Conservation (phyloP, 35 echinoderm and acorn worm genomes). For the Hemicentrotus pulcherrimus region DNA sequence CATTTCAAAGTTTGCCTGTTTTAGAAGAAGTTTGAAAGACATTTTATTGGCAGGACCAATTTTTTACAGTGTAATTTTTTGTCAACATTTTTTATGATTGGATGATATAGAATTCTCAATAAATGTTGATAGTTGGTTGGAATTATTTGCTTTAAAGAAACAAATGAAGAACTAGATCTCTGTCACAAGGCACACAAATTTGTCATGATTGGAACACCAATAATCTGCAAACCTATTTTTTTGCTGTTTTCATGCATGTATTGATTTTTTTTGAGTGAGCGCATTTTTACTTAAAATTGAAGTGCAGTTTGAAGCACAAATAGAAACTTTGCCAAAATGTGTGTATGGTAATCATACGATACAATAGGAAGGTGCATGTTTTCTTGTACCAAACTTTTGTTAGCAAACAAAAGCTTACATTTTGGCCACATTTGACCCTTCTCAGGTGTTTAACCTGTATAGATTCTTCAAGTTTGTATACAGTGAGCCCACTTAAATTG, state of each 20-base stretch:
- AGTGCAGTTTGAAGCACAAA: background rate
- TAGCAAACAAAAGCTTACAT: no score
- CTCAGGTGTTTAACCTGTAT: background rate
- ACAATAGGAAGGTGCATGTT: background rate
- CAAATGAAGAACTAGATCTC: background rate
- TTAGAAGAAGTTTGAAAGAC: background rate
- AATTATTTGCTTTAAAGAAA: background rate
- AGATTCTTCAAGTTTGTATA: background rate
- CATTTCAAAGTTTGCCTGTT: background rate
- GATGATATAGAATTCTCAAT: background rate
- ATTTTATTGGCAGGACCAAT: background rate
- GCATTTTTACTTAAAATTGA: background rate
- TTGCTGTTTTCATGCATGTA: background rate
- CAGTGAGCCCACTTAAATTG: background rate
- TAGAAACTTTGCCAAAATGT: background rate
- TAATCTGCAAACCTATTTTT: background rate
- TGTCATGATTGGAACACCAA: background rate
- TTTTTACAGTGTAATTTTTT: background rate
- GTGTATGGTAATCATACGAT: background rate
- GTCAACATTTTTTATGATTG: background rate
- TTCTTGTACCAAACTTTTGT: no score
- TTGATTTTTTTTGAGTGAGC: background rate
- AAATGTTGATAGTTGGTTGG: background rate
- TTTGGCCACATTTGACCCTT: background rate
- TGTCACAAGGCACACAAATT: background rate